phyloP scores from a whole-genome alignment of 2,888 invertebrate genomes.

The Dorcus hopei region DNA sequence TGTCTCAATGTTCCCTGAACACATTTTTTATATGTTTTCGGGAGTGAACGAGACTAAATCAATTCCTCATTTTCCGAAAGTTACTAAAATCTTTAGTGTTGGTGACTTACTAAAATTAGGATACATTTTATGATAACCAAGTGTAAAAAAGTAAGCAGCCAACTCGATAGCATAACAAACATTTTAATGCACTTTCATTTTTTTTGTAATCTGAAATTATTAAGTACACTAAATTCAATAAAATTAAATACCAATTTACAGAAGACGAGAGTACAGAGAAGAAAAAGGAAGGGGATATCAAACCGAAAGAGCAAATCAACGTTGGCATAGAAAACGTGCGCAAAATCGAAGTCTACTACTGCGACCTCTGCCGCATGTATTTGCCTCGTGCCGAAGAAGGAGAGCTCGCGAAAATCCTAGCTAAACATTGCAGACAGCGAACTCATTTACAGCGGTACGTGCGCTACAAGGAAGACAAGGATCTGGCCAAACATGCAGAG shows the following conservation, averaged over 20 bases:
- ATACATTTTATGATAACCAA: slow-evolving; percentile 16
- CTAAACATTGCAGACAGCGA: slow-evolving; percentile 68
- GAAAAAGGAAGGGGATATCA: slow-evolving; percentile 36
- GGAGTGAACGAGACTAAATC: slow-evolving; percentile 29
- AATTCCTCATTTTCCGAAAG: slow-evolving; percentile 24
- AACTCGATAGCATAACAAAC: neutral
- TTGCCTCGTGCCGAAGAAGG: slow-evolving; percentile 61
- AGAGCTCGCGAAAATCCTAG: slow-evolving; percentile 42
- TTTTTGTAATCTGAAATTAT: neutral
- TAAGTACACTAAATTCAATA: too few species aligned
- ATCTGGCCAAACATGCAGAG: slow-evolving; percentile 68
- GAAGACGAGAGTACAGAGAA: slow-evolving; percentile 49
- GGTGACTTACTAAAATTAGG: slow-evolving; percentile 25
- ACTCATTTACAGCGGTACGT: slow-evolving; percentile 75
- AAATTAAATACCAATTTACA: neutral
- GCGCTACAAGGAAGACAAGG: slow-evolving; percentile 73
- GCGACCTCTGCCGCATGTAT: slow-evolving; percentile 76
- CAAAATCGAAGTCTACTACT: slow-evolving; percentile 74
- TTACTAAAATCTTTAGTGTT: slow-evolving; percentile 1
- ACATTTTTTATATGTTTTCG: slow-evolving; percentile 23
- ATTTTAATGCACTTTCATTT: neutral
- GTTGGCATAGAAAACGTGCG: slow-evolving; percentile 76
- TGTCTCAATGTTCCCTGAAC: slow-evolving; percentile 31
- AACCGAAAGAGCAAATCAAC: slow-evolving; percentile 65
- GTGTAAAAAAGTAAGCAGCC: neutral